Evolutionary conservation across 2,113 vertebrate genomes (phyloP).

Genomic region (Dasyurus viverrinus): DNA sequence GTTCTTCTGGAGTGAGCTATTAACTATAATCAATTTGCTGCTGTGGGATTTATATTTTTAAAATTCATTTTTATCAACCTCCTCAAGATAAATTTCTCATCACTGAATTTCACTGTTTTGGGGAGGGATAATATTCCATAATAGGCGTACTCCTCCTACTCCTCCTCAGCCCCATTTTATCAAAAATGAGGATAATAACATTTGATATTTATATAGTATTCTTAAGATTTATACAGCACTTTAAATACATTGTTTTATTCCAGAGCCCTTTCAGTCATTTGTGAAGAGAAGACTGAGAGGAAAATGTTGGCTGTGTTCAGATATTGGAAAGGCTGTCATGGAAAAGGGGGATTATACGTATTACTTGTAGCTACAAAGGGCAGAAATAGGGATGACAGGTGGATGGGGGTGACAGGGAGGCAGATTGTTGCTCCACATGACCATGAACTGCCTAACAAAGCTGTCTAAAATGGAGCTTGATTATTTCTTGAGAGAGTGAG

Average conservation of each 20-base stretch:
- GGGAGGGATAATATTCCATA: background rate
- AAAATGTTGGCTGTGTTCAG: background rate
- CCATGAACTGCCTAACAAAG: background rate
- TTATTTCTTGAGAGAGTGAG: background rate
- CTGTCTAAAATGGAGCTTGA: background rate
- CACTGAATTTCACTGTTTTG: background rate
- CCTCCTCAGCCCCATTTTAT: background rate
- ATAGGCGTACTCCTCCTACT: background rate
- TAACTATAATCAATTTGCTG: too few species aligned
- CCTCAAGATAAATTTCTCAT: background rate
- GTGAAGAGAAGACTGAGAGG: background rate
- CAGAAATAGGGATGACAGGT: background rate
- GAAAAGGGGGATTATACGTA: background rate
- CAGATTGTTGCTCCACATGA: background rate
- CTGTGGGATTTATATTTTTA: background rate
- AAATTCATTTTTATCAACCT: background rate
- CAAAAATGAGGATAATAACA: background rate
- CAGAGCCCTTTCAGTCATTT: background rate
- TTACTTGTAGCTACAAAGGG: background rate
- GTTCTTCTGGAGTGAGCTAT: too few species aligned
- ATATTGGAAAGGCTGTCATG: background rate
- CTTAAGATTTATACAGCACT: background rate
- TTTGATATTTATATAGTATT: background rate
- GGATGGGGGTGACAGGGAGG: background rate
- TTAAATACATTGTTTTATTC: background rate